phyloP scores from a whole-genome alignment of 2,888 invertebrate genomes.

The Drosophila prolongata region DNA sequence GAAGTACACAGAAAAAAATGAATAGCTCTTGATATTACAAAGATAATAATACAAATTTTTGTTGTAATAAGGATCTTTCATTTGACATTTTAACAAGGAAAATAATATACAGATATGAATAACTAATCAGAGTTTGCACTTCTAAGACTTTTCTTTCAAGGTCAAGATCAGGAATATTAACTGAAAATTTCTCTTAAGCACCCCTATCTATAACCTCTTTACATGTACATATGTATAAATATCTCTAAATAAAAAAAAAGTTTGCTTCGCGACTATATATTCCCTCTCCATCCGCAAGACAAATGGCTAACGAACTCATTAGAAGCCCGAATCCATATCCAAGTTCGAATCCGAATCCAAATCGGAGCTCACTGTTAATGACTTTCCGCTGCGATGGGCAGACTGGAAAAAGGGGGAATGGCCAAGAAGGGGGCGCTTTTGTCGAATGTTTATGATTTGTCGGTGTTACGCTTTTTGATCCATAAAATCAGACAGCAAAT shows the following conservation, averaged over 20 bases:
- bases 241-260: conserved; percentile 17
- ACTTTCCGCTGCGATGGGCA: conserved; percentile 75
- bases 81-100: no score
- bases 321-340: conserved; percentile 17
- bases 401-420: conserved; percentile 9
- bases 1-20: not conserved
- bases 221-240: not conserved
- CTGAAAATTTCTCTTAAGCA: not conserved
- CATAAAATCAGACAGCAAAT: conserved; percentile 72
- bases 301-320: conserved; percentile 41
- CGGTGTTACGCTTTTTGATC: conserved; percentile 75
- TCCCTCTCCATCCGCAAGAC: conserved; percentile 16
- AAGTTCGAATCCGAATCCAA: conserved; percentile 23
- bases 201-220: conserved; percentile 8
- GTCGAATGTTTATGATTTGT: conserved; percentile 36
- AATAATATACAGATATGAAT: no score
- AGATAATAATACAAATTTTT: no score
- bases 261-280: conserved; percentile 5
- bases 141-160: conserved; percentile 3
- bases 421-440: conserved; percentile 23
- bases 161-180: conserved; percentile 15
- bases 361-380: conserved; percentile 50
- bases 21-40: no score
- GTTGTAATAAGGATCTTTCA: no score
- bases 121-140: no score